These are phyloP conservation scores for Trichogramma evanescens DNA, from an alignment of 2,888 invertebrate species.

Conservation along the genomic window DNA sequence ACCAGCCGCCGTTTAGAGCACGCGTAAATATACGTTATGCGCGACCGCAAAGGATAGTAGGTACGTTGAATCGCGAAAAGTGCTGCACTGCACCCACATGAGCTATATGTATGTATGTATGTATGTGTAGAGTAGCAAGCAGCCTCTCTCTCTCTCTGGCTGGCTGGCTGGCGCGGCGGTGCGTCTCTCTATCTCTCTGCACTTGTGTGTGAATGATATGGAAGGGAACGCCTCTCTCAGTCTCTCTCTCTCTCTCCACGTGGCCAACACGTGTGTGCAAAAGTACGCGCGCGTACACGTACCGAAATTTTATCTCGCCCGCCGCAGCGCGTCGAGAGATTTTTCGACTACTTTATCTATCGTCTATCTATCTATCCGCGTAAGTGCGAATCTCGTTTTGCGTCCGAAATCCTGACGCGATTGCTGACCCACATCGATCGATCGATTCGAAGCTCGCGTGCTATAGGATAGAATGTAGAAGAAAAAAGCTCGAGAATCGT, in stretches of 20 bases:
- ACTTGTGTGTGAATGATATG: constrained; percentile 41
- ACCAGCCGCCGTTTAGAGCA: too few species aligned
- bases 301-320: not conserved
- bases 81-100: too few species aligned
- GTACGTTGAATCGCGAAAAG: too few species aligned
- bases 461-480: too few species aligned
- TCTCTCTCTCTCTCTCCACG: constrained; percentile 29
- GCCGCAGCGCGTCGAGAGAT: constrained; percentile 4
- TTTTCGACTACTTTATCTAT: constrained; percentile 5
- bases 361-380: not conserved
- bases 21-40: too few species aligned
- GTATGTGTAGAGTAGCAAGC: too few species aligned
- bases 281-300: constrained; percentile 30
- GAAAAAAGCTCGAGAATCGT: not conserved
- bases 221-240: constrained; percentile 45
- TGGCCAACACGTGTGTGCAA: constrained; percentile 44
- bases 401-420: not conserved
- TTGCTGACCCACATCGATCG: not conserved
- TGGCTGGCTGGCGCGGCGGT: not conserved
- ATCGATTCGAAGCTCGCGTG: too few species aligned
- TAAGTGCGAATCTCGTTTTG: not conserved
- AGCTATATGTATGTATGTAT: too few species aligned
- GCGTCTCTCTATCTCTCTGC: constrained; percentile 37
- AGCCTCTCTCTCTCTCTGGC: not conserved
- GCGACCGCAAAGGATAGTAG: too few species aligned